Percentiles rank a stretch among this genome's conserved stretches.
phyloP scores from a whole-genome alignment of 2,888 invertebrate genomes.

The Eudasyphora cyanicolor region DNA sequence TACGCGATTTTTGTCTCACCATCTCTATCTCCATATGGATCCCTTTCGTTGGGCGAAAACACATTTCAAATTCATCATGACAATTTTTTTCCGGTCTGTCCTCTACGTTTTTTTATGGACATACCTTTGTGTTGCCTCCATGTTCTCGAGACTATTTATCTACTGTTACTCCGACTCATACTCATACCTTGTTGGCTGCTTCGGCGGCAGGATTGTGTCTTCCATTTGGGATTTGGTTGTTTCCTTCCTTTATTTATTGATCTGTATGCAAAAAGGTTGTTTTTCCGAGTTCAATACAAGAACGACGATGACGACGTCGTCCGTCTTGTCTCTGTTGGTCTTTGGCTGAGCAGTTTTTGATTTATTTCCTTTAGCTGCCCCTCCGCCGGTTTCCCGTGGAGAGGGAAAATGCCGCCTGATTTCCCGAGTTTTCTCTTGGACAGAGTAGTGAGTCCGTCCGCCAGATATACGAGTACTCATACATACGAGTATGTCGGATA shows the following conservation, averaged over 20 bases:
- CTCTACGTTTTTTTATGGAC: constrained; percentile 14
- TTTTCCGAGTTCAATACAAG: constrained; percentile 49
- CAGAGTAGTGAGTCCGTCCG: neutral
- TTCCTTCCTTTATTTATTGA: constrained; percentile 52
- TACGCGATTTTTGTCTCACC: constrained; percentile 26
- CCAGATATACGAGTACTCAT: neutral
- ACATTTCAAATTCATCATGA: constrained; percentile 57
- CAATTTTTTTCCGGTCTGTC: constrained; percentile 33
- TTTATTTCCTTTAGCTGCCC: constrained; percentile 55
- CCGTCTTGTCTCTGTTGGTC: constrained; percentile 43
- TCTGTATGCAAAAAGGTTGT: constrained; percentile 53
- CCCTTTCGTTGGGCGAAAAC: neutral
- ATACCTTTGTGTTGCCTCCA: neutral
- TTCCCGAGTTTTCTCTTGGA: neutral
- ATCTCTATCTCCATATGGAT: neutral
- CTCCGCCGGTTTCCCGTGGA: neutral
- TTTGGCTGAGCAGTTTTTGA: constrained; percentile 52
- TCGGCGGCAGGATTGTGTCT: constrained; percentile 28
- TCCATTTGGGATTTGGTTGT: constrained; percentile 13
- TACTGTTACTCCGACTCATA: constrained; percentile 42
- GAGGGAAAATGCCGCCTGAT: neutral
- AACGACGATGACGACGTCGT: too few relatives aligned
- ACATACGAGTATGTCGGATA: constrained; percentile 36
- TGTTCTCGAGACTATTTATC: constrained; percentile 28
- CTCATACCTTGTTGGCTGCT: constrained; percentile 22